Evolutionary conservation across 2,888 invertebrate species (phyloP).

Genomic region (Epicampocera succincta): DNA sequence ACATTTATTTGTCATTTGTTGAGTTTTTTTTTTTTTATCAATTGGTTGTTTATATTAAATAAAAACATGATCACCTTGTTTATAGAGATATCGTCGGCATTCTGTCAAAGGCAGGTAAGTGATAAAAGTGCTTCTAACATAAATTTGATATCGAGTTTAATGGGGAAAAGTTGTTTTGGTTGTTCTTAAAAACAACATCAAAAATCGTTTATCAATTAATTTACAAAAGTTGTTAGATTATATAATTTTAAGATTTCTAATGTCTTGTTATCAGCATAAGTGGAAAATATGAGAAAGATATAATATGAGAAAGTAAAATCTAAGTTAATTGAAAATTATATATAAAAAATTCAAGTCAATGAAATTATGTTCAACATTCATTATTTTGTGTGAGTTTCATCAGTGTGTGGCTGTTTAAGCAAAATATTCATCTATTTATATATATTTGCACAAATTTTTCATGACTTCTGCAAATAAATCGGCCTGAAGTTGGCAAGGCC

Average conservation of each 20-base stretch:
- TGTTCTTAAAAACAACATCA: background rate
- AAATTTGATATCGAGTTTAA: constrained; percentile 6
- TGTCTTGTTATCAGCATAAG: too few species aligned
- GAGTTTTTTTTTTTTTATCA: constrained; percentile 23
- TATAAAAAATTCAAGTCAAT: too few species aligned
- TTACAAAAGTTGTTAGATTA: background rate
- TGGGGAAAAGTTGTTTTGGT: background rate
- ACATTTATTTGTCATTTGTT: background rate
- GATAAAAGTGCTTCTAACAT: constrained; percentile 9
- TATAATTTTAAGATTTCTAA: background rate
- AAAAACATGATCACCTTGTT: constrained; percentile 34
- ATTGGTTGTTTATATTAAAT: constrained; percentile 5
- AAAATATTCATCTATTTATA: too few species aligned
- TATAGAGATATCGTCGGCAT: constrained; percentile 46
- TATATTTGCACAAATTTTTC: too few species aligned
- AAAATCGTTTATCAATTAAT: constrained; percentile 22
- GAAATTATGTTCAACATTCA: too few species aligned
- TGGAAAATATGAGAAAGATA: too few species aligned
- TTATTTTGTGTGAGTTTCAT: too few species aligned
- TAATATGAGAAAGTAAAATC: too few species aligned
- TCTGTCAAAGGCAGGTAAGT: constrained; percentile 21
- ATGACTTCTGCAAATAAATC: too few species aligned
- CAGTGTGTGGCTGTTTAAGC: too few species aligned
- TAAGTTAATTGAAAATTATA: too few species aligned
- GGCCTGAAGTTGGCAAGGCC: too few species aligned